Evolutionary conservation across 2,797 vertebrate genomes (phyloP).

Genomic region (Anableps anableps): DNA sequence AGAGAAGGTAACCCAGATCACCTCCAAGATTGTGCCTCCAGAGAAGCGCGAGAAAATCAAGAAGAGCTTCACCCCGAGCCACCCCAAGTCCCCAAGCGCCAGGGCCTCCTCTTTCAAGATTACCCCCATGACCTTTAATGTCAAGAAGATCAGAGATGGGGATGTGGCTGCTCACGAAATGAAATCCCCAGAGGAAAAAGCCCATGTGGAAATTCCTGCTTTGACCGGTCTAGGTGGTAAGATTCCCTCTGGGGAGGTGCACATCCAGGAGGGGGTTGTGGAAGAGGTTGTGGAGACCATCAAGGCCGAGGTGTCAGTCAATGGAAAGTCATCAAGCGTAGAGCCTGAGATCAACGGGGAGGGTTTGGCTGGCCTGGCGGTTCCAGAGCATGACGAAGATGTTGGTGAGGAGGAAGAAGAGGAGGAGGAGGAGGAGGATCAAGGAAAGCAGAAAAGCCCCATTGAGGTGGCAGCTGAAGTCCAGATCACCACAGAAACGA

Average conservation of each 20-base stretch:
- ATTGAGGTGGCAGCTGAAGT: constrained; percentile 46
- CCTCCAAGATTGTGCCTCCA: constrained; percentile 91
- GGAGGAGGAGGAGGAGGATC: constrained; percentile 54
- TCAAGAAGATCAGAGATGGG: constrained; percentile 86
- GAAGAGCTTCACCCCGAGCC: constrained; percentile 90
- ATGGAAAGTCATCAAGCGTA: constrained; percentile 57
- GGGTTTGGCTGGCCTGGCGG: constrained; percentile 62
- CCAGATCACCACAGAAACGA: constrained; percentile 50
- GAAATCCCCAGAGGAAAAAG: constrained; percentile 35
- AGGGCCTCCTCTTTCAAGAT: constrained; percentile 89
- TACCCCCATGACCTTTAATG: constrained; percentile 85
- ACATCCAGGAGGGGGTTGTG: constrained; percentile 62
- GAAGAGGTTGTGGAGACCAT: constrained; percentile 55
- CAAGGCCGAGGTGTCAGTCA: constrained; percentile 62
- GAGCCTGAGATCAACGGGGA: constrained; percentile 64
- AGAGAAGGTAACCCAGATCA: constrained; percentile 93
- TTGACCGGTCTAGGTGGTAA: constrained; percentile 77
- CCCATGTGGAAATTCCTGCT: constrained; percentile 79
- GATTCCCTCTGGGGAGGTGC: constrained; percentile 72
- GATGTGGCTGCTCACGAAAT: constrained; percentile 30
- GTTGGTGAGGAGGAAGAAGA: constrained; percentile 55
- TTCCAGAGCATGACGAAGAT: constrained; percentile 70
- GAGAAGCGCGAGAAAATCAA: constrained; percentile 95
- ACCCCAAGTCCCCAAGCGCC: constrained; percentile 87
- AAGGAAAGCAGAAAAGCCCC: constrained; percentile 53